A percentile compares a stretch with the other conserved stretches of the same genome.
Conservation (phyloP, 2,113 vertebrate species). For the Eidolon helvum region DNA sequence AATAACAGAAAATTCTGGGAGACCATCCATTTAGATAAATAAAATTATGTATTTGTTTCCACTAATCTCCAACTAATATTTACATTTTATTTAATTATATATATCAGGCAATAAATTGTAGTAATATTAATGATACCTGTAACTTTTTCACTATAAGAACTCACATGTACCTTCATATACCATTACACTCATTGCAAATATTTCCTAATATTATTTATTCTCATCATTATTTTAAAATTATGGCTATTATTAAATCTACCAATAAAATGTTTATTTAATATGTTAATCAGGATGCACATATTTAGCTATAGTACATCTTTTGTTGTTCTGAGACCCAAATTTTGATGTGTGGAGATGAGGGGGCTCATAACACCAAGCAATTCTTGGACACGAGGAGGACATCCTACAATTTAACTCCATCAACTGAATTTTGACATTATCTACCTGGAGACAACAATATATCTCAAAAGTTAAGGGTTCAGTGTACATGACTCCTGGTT, state of each 20-base stretch:
- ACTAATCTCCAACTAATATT: neutral
- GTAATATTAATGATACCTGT: neutral
- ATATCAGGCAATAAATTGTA: neutral
- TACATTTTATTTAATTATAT: neutral
- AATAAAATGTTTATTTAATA: neutral
- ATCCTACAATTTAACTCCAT: too few species aligned
- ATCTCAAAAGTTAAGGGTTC: too few species aligned
- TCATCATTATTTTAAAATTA: neutral
- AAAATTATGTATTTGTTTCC: neutral
- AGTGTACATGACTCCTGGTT: too few species aligned
- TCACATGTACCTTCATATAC: neutral
- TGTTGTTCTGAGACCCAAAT: too few species aligned
- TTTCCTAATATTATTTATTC: neutral
- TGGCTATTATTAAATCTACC: neutral
- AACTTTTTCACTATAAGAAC: neutral
- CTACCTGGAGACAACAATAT: too few species aligned
- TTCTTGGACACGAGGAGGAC: too few species aligned
- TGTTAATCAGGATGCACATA: neutral
- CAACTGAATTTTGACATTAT: too few species aligned
- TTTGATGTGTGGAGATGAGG: too few species aligned
- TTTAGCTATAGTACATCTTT: neutral
- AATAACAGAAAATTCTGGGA: neutral
- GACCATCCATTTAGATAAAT: neutral
- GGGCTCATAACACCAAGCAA: too few species aligned
- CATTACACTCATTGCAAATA: neutral